These are phyloP conservation scores for Tenebrio molitor DNA, from an alignment of 1,140 invertebrate species.

Conservation along the genomic window DNA sequence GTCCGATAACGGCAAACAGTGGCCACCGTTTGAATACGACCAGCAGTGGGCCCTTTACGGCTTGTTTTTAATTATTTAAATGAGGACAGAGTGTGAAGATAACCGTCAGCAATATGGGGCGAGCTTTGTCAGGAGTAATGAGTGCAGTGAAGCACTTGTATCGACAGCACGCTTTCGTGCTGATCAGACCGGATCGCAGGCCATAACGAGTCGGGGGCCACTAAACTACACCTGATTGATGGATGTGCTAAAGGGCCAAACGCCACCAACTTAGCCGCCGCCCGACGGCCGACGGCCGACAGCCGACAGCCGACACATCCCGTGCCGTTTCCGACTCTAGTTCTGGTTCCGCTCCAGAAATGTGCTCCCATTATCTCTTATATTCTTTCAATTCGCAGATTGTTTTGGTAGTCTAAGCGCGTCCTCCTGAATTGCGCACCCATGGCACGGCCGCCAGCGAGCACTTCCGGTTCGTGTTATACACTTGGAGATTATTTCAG, in stretches of 20 bases:
- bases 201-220: conserved; percentile 29
- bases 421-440: conserved; percentile 33
- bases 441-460: conserved; percentile 36
- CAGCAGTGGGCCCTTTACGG: neutral
- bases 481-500: conserved; percentile 46
- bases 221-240: conserved; percentile 45
- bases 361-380: conserved; percentile 39
- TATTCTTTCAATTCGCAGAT: conserved; percentile 47
- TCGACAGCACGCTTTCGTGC: conserved; percentile 32
- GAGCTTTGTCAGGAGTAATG: conserved; percentile 38
- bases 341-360: conserved; percentile 28
- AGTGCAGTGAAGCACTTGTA: conserved; percentile 32
- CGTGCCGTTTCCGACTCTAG: conserved; percentile 5
- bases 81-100: conserved; percentile 33
- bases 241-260: conserved; percentile 40
- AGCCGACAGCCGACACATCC: conserved; percentile 22
- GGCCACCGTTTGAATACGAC: conserved; percentile 18
- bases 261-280: conserved; percentile 35
- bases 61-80: conserved; percentile 36
- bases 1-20: conserved; percentile 14
- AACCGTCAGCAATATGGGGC: conserved; percentile 29
- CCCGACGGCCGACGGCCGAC: conserved; percentile 17
- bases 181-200: conserved; percentile 35
- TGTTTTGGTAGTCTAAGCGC: conserved; percentile 47
- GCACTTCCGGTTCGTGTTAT: conserved; percentile 47